Base-by-base conservation (phyloP, 2,888 invertebrate genomes). In the Alentia gelatinosa region DNA sequence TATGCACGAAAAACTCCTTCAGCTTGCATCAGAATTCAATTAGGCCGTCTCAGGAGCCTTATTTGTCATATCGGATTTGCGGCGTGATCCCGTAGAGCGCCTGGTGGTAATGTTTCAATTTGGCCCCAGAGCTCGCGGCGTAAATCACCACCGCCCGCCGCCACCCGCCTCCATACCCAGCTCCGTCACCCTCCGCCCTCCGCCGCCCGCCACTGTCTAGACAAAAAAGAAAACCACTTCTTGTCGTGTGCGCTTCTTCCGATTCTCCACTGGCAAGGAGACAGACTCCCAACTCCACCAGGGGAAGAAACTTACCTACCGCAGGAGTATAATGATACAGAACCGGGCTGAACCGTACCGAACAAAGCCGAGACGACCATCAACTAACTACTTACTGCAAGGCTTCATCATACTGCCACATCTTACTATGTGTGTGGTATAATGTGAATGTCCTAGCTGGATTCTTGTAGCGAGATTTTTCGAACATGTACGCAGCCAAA, bases 21-120 rank as follows among this genome's bases (percentile, higher is more conserved):
- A 42, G 86, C 50, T 86, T 86, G 86, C 86, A 86, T 86, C 50
- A 50, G 86, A 86, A 86, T 86, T 86, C 50, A 86, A 86, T 86
- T 86, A 86, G 86, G 86, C 50, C 86, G 86, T 50, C 86, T 86
- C 86, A 5, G 42, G 86, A 86, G 86, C 86, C 26, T 86, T 50
- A 86, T 86, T 86, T 86, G 86, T 86, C 86, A 50, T 50, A 86
- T 86, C 50, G 86, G 50, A 86, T 86, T 50, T 47, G 86, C 47
- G 42, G 30, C 26, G 86, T 86, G 86, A 86, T 86, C 86, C 47
- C 47, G 33, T 86, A 86, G 86, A 86, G 33, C 86, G 50, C 30
- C 86, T 42, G 30, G 4, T 47, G 86, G 47, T 86, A 86, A 86
- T 86, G 35, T 86, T 86, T 86, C 86, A 86, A 86, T 86, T 86